phyloP scores from a whole-genome alignment of 2,888 invertebrate genomes.

The Drosophila neonasuta region DNA sequence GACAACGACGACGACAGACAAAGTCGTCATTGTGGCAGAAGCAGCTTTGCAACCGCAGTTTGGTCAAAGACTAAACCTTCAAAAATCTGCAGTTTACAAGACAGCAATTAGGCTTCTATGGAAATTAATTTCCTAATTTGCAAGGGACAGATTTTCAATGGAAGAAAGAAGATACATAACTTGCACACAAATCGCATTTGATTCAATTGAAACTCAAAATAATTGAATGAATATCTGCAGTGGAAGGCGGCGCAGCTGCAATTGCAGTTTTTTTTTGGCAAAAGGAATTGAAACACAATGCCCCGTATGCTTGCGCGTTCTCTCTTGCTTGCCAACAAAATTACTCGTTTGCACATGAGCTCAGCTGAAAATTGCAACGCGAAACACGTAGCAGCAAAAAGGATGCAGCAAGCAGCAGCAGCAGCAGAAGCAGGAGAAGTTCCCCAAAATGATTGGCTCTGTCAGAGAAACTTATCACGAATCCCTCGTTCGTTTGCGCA shows the following conservation, averaged over 20 bases:
- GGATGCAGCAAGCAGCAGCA: slow-evolving; percentile 4
- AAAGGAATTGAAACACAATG: slow-evolving; percentile 29
- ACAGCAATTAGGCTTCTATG: slow-evolving; percentile 52
- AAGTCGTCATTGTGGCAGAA: slow-evolving; percentile 14
- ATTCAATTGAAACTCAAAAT: slow-evolving; percentile 78
- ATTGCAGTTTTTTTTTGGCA: slow-evolving; percentile 33
- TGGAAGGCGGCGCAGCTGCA: slow-evolving; percentile 25
- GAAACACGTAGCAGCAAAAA: slow-evolving; percentile 70
- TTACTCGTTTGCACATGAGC: slow-evolving; percentile 75
- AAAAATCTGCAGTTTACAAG: slow-evolving; percentile 24
- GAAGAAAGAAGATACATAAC: not conserved
- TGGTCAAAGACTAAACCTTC: slow-evolving; percentile 5
- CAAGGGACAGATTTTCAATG: not conserved
- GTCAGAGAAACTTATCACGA: slow-evolving; percentile 74
- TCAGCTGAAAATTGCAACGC: slow-evolving; percentile 79
- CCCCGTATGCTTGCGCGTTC: not conserved
- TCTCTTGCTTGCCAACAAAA: slow-evolving; percentile 50
- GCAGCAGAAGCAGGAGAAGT: slow-evolving; percentile 11
- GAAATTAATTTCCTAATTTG: slow-evolving; percentile 58
- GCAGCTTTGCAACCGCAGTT: slow-evolving; percentile 18
- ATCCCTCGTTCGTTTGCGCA: slow-evolving; percentile 51
- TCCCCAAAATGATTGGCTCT: slow-evolving; percentile 66
- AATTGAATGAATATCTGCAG: slow-evolving; percentile 73
- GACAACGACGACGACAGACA: not conserved
- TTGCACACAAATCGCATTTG: slow-evolving; percentile 70